Evolutionary conservation across 2,113 vertebrate genomes (phyloP), one percentile per base, ranked within the genome.

Genomic region (Nothoprocta pentlandii): DNA sequence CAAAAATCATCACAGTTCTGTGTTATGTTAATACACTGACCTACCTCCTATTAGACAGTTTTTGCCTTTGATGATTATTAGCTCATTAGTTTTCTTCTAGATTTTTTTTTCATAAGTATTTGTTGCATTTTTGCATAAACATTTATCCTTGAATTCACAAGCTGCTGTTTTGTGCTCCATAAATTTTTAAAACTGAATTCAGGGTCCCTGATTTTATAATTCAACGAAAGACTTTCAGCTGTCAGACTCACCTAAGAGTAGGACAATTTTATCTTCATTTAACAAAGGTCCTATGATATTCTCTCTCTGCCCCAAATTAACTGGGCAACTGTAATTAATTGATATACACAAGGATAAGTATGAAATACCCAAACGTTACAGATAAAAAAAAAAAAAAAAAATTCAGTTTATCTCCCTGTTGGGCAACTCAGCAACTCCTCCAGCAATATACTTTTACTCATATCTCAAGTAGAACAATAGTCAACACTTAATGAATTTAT

Each of bases 401-500:
- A 34, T 34, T 49, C 47, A 49, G 49, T 49, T 67, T 92, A 47
- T 3, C 0, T 96, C 77, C 47, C 63, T n/a, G 4, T 30, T 77
- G 62, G 44, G 13, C 36, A 95, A 80, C 46, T 70, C 94, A 64
- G 66, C 34, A 97, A 95, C 88, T 26, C 4, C 12, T 92, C 15
- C 28, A 94, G 67, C 69, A 94, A 80, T 77, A 76, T 87, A 64
- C 41, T 95, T 98, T 94, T 97, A 93, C 58, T 96, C 81, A 95
- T 67, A 93, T 90, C 69, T 90, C 87, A 87, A 59, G 94, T 95
- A 91, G 96, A 97, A 94, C 73, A 96, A 61, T 77, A 97, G 92
- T 95, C 89, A 96, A 53, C 51, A 95, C 28, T 95, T 96, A 96
- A 96, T 92, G 93, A 97, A 96, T 95, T 96, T 95, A 87, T 95